phyloP scores from a whole-genome alignment of 1,140 invertebrate genomes.

The Drosophila paulistorum region DNA sequence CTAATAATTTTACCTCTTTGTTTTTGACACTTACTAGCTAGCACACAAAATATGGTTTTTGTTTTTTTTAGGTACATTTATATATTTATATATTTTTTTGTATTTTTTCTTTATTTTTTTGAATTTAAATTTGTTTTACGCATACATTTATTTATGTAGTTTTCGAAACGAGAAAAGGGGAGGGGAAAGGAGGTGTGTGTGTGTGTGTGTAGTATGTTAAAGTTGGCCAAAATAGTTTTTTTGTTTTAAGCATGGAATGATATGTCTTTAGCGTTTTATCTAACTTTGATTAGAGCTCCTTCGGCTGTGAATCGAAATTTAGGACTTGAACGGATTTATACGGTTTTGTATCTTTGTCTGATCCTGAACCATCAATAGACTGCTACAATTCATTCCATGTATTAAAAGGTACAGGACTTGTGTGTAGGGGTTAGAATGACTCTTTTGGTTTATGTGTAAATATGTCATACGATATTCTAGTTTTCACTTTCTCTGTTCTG shows the following conservation, averaged over 20 bases:
- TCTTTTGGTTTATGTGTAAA: constrained; percentile 46
- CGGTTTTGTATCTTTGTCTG: no score
- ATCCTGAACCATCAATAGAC: no score
- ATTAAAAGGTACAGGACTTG: background rate
- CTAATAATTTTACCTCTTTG: constrained; percentile 52
- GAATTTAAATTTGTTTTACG: constrained; percentile 55
- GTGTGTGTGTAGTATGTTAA: constrained; percentile 20
- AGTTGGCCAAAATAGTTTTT: constrained; percentile 10
- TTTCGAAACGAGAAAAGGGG: constrained; percentile 61
- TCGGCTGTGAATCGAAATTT: no score
- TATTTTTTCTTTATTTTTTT: constrained; percentile 38
- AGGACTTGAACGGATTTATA: no score
- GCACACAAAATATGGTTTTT: constrained; percentile 80
- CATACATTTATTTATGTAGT: constrained; percentile 69
- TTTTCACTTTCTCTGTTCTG: background rate
- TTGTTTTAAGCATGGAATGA: background rate
- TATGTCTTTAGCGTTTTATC: background rate
- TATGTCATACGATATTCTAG: constrained; percentile 29
- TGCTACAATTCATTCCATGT: constrained; percentile 1
- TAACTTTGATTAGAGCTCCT: no score
- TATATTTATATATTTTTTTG: constrained; percentile 55
- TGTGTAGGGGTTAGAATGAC: background rate
- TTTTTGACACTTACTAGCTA: constrained; percentile 80
- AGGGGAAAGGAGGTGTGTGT: constrained; percentile 25
- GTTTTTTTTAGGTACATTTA: constrained; percentile 77